Evolutionary conservation across 2,888 invertebrate species (phyloP).

Genomic region (Eilema griseolum): DNA sequence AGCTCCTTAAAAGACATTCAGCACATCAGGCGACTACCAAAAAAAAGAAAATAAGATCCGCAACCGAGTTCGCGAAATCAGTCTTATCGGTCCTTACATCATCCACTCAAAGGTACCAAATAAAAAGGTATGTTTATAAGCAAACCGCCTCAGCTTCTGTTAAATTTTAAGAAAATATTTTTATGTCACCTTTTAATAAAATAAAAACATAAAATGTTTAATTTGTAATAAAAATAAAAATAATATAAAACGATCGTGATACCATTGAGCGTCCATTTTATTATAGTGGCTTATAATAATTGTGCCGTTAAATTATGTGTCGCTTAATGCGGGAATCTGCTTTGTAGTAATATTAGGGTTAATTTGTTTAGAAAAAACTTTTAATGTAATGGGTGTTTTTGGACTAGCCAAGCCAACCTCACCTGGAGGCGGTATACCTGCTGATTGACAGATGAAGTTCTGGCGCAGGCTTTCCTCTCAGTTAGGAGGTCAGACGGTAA

Average conservation of each 20-base stretch:
- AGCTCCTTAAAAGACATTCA: conserved; percentile 61
- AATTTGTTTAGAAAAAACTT: background rate
- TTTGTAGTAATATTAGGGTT: conserved; percentile 22
- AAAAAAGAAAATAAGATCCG: conserved; percentile 53
- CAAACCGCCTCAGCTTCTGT: conserved; percentile 52
- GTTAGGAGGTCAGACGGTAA: background rate
- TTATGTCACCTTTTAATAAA: conserved; percentile 45
- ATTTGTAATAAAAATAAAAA: conserved; percentile 52
- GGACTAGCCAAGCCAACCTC: no score
- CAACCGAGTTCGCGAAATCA: conserved; percentile 62
- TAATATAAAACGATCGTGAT: conserved; percentile 33
- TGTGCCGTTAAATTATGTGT: conserved; percentile 34
- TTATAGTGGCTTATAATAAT: conserved; percentile 41
- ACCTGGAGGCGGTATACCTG: no score
- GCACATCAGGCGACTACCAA: conserved; percentile 60
- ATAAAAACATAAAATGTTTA: conserved; percentile 53
- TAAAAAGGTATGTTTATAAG: conserved; percentile 66
- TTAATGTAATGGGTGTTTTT: conserved; percentile 15
- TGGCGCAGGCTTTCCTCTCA: background rate
- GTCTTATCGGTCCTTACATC: conserved; percentile 70
- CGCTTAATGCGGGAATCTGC: conserved; percentile 20
- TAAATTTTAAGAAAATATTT: conserved; percentile 49
- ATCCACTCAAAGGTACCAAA: conserved; percentile 51
- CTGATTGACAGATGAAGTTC: background rate
- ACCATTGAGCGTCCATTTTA: conserved; percentile 31